These are phyloP conservation scores for Acridotheres tristis DNA, from an alignment of 2,797 vertebrate species.

Conservation along the genomic window DNA sequence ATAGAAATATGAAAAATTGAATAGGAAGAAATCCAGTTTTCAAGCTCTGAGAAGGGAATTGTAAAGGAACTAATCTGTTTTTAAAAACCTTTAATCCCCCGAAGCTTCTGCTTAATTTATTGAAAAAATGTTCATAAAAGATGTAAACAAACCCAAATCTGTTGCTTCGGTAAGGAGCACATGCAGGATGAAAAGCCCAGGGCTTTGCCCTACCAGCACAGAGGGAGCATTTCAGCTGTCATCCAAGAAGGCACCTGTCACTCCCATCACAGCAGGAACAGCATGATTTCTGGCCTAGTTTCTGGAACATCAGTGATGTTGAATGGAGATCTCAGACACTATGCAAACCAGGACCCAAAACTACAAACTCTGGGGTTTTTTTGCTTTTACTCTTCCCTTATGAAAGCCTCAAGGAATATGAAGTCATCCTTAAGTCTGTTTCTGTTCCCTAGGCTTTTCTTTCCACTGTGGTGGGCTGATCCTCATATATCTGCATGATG, in stretches of 20 bases:
- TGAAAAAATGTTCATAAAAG: conserved; percentile 48
- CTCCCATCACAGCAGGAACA: conserved; percentile 1
- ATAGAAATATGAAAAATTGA: conserved; percentile 20
- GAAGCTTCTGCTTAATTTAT: conserved; percentile 62
- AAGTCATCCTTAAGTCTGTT: not conserved
- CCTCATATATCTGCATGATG: not conserved
- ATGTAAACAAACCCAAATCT: conserved; percentile 32
- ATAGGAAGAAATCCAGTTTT: conserved; percentile 32
- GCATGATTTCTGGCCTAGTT: conserved; percentile 40
- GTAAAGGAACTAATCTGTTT: conserved; percentile 19
- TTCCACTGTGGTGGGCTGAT: not conserved
- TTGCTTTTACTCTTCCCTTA: not conserved
- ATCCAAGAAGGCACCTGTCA: not conserved
- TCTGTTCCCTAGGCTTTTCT: conserved; percentile 28
- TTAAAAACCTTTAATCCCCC: conserved; percentile 28
- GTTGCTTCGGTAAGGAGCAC: not conserved
- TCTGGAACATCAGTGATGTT: not conserved
- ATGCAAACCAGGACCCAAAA: conserved; percentile 5
- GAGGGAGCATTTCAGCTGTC: conserved; percentile 14
- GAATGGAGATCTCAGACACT: not conserved
- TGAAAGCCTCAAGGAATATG: conserved; percentile 25
- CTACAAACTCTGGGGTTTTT: not conserved
- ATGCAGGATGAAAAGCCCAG: conserved; percentile 18
- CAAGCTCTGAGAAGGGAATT: conserved; percentile 29
- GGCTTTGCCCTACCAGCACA: not conserved